Evolutionary conservation across 1,140 invertebrate genomes (phyloP).

Genomic region (Pissodes strobi): DNA sequence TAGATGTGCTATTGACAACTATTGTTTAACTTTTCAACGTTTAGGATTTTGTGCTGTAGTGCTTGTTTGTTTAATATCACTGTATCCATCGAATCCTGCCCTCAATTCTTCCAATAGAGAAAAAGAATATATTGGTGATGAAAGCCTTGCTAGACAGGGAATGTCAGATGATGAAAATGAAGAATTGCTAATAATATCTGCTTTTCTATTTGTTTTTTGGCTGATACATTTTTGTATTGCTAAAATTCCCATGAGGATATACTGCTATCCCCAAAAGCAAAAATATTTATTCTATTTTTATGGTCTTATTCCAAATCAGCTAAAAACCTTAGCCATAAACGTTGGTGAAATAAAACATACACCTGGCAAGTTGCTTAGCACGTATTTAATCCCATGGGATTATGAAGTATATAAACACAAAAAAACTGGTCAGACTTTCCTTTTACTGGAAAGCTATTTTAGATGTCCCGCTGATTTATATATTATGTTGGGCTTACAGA

Average conservation of each 20-base stretch:
- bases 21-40: constrained; percentile 35
- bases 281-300: constrained; percentile 43
- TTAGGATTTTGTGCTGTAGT: constrained; percentile 21
- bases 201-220: constrained; percentile 28
- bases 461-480: constrained; percentile 47
- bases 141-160: background rate
- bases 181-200: constrained; percentile 27
- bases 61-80: constrained; percentile 14
- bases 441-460: constrained; percentile 48
- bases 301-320: constrained; percentile 33
- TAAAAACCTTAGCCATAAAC: constrained; percentile 28
- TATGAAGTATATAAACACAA: constrained; percentile 29
- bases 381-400: constrained; percentile 35
- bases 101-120: background rate
- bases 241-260: constrained; percentile 44
- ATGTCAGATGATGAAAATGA: constrained; percentile 25
- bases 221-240: constrained; percentile 35
- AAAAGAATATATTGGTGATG: background rate
- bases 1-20: constrained; percentile 41
- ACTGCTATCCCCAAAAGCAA: constrained; percentile 33
- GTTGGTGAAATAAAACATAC: constrained; percentile 30
- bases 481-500: constrained; percentile 47
- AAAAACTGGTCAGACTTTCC: constrained; percentile 31
- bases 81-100: background rate
- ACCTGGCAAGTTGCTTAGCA: background rate